Conservation (phyloP, 2,113 vertebrate species). For the Sapajus apella region DNA sequence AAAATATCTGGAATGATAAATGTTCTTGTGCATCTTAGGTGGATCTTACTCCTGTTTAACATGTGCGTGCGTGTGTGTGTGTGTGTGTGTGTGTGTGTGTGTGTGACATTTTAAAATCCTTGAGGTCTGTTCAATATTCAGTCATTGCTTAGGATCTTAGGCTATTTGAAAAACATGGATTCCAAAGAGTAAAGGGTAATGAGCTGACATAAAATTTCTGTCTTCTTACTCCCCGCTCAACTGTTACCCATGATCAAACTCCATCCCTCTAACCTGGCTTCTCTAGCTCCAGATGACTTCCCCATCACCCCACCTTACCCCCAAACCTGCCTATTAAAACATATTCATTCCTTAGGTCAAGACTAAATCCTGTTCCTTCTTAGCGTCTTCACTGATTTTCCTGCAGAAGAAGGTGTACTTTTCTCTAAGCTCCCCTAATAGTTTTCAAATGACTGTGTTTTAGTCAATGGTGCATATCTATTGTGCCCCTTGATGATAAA, state of each 20-base stretch:
- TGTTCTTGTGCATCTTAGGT: too few species aligned
- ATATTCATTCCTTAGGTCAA: background rate
- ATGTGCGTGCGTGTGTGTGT: background rate
- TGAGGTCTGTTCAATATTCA: background rate
- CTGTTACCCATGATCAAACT: rapidly evolving
- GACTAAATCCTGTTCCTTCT: rapidly evolving
- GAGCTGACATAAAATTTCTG: rapidly evolving
- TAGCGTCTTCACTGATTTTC: rapidly evolving
- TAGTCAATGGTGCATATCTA: rapidly evolving
- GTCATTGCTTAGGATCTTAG: background rate
- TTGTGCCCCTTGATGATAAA: too few species aligned
- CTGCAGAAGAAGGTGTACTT: rapidly evolving
- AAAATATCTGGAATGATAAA: background rate
- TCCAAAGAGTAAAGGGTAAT: rapidly evolving
- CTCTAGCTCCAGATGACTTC: too few species aligned
- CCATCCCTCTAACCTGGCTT: rapidly evolving
- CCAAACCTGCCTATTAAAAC: background rate
- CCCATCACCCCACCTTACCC: background rate
- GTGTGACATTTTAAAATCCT: background rate
- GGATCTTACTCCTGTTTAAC: background rate
- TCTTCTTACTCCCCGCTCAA: background rate
- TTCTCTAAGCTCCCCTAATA: background rate
- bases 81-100: background rate
- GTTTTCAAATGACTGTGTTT: background rate
- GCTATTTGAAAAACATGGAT: background rate